Evolutionary conservation across 2,797 vertebrate species (phyloP).

Genomic region (Sebastes oblongus): DNA sequence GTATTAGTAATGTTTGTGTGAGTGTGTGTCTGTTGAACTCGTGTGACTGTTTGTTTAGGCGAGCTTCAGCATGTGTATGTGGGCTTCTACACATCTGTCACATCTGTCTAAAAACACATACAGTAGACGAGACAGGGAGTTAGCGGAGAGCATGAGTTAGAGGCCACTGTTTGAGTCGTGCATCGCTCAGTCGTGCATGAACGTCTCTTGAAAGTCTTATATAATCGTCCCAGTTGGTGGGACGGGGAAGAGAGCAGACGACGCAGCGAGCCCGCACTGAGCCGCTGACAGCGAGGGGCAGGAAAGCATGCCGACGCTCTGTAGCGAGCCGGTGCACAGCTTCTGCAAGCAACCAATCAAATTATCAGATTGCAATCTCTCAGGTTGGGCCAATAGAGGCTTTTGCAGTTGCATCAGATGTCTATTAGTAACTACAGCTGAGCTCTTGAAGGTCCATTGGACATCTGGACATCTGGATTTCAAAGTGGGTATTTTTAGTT

Average conservation of each 20-base stretch:
- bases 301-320: slow-evolving; percentile 42
- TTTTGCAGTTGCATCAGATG: not conserved
- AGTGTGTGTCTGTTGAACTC: not conserved
- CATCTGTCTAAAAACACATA: slow-evolving; percentile 31
- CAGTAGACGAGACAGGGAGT: slow-evolving; percentile 37
- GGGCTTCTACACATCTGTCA: slow-evolving; percentile 43
- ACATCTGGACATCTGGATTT: not conserved
- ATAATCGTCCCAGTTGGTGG: slow-evolving; percentile 81
- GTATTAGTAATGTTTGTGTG: slow-evolving; percentile 1
- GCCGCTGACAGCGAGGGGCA: slow-evolving; percentile 36
- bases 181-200: slow-evolving; percentile 76
- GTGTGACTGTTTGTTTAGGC: not conserved
- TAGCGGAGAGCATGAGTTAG: slow-evolving; percentile 51
- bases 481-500: not conserved
- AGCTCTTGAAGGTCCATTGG: not conserved
- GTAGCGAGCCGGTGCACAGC: slow-evolving; percentile 21
- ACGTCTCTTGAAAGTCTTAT: slow-evolving; percentile 81
- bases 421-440: slow-evolving; percentile 1
- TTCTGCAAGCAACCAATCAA: slow-evolving; percentile 34
- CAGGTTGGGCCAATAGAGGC: not conserved
- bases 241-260: slow-evolving; percentile 47
- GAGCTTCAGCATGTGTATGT: slow-evolving; percentile 18
- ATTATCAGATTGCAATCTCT: slow-evolving; percentile 34
- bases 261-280: slow-evolving; percentile 37
- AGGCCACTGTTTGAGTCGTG: slow-evolving; percentile 52